A percentile compares a stretch with the other conserved stretches of the same genome.
These are phyloP conservation scores for Rhinoraja longicauda DNA, from an alignment of 2,797 vertebrate genomes.

Conservation along the genomic window DNA sequence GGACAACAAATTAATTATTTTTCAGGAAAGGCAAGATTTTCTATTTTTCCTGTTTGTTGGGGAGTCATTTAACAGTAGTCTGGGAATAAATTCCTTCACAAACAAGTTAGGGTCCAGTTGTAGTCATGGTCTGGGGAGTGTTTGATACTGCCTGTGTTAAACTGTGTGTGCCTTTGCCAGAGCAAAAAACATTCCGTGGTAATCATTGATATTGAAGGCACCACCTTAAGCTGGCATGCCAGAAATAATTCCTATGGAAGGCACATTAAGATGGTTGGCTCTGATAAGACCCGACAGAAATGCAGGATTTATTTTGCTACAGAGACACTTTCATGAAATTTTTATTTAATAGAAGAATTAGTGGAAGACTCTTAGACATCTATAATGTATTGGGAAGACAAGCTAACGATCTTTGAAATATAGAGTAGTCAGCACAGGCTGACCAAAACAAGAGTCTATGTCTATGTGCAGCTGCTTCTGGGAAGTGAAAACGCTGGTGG, in stretches of 20 bases:
- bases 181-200: background rate
- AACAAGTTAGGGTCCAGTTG: too few relatives aligned
- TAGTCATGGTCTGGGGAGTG: background rate
- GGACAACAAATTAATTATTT: background rate
- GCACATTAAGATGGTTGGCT: background rate
- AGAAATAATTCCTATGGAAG: background rate
- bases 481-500: background rate
- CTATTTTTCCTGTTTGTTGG: background rate
- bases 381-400: constrained; percentile 10
- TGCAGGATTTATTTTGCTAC: background rate
- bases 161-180: too few relatives aligned
- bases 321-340: background rate
- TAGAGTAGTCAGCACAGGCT: background rate
- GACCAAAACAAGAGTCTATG: background rate
- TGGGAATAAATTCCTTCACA: background rate
- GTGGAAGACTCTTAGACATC: background rate
- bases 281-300: background rate
- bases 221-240: background rate
- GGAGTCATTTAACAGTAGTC: background rate
- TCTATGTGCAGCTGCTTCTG: constrained; percentile 3
- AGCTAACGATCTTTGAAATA: constrained; percentile 4
- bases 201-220: background rate
- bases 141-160: background rate
- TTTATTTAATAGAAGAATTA: background rate
- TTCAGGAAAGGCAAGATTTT: background rate